A percentile compares a stretch with the other conserved stretches of the same genome.
Evolutionary conservation across 2,797 vertebrate genomes (phyloP).

Genomic region (Crax fasciolata): DNA sequence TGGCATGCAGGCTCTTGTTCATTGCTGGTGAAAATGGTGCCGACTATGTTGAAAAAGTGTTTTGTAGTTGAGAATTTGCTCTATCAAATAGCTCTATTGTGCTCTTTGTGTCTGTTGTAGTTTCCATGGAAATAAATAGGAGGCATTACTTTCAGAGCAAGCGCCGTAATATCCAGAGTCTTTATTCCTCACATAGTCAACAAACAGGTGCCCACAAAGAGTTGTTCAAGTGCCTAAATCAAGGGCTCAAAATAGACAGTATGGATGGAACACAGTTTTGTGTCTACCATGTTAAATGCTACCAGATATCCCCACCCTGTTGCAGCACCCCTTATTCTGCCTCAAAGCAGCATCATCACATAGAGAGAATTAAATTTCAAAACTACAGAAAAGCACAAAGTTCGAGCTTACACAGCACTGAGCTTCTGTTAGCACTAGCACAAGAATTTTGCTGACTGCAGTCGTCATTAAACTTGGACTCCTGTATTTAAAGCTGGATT

Average conservation of each 20-base stretch:
- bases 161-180: background rate
- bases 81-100: too few species aligned
- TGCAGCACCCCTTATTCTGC: background rate
- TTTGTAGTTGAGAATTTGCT: too few species aligned
- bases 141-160: too few species aligned
- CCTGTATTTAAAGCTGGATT: constrained; percentile 53
- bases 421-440: constrained; percentile 58
- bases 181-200: background rate
- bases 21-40: too few species aligned
- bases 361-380: constrained; percentile 26
- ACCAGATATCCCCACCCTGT: background rate
- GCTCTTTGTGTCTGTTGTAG: too few species aligned
- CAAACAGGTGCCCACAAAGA: background rate
- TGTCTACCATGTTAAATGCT: background rate
- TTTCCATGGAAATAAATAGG: too few species aligned
- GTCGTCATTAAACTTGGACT: constrained; percentile 62
- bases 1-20: too few species aligned
- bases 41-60: too few species aligned
- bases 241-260: accelerated
- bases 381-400: constrained; percentile 26
- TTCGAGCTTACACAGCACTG: constrained; percentile 28
- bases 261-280: background rate
- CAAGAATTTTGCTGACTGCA: constrained; percentile 70
- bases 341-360: constrained; percentile 16
- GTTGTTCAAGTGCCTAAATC: background rate